Evolutionary conservation across 2,797 vertebrate species (phyloP), one percentile per base, ranked within the genome.

Genomic region (Tarsius wallacei): DNA sequence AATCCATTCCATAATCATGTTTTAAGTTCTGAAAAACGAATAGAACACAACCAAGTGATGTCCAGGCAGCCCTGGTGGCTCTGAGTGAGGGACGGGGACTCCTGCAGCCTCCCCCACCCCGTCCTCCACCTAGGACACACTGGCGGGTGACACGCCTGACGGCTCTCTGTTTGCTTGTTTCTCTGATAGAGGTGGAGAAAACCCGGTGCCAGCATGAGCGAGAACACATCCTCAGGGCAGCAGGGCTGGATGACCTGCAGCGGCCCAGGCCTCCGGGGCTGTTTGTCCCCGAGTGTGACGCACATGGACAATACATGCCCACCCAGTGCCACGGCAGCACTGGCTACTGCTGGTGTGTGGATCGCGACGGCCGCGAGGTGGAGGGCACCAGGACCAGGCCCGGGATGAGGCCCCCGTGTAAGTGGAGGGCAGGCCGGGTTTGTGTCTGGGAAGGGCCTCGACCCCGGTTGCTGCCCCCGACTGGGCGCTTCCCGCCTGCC

Each of bases 281-380:
- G 24, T 99, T 99, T 87, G 93, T 99, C 89, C 99, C 99, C 0
- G 96, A 98, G 7, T 99, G 99, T 94, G 99, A 99, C 5, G 98
- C 99, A 6, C 98, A 99, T 0, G 99, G 99, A 0, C 98, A 98
- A 74, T 99, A 99, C 1, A 87, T 97, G 7, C 99, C 99, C 64
- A 98, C 98, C 31, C 99, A 99, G 98, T 99, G 99, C 98, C 99
- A 99, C 2, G 70, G 95, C 81, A 98, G 98, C 98, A 98, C 97
- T 0, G 99, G 99, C 2, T 98, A 99, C 90, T 99, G 99, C 96
- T 99, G 99, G 99, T 99, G 99, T 2, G 99, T 99, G 97, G 99
- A 99, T 93, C 97, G 97, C 1, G 98, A 99, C 0, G 99, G 99
- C 36, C 99, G 99, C 19, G 99, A 99, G 98, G 98, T 99, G 85